Base-by-base conservation (phyloP, 2,797 vertebrate genomes). In the Acrossocheilus fasciatus region DNA sequence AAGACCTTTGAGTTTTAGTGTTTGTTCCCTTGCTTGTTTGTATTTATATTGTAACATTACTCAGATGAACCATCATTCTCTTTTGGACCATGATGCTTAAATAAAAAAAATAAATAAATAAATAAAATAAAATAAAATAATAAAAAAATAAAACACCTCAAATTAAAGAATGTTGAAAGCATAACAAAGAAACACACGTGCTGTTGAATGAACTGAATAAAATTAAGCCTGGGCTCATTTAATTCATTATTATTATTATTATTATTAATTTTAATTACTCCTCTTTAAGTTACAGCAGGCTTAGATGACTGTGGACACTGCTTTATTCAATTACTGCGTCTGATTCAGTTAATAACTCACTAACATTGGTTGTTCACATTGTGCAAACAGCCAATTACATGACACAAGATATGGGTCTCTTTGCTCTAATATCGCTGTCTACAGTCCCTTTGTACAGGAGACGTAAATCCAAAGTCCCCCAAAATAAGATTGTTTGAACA, bases 281-380 rank as follows among this genome's bases (percentile, higher is more conserved):
- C 34, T 74, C 54, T 59, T 23, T n/a, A 81, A 39, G 14, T 34
- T 86, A 14, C 62, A 75, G 69, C 64, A 81, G 72, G 54, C 34
- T 75, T 66, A 47, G 26, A 41, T 8, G 30, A 73, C 39, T 26
- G 18, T 10, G 26, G 39, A 52, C 6, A 45, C 20, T 36, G 45
- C 11, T 54, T 75, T 39, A 85, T 70, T 79, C 39, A 78, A n/a
- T 52, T 41, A 69, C n/a, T 15, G 12, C 1, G 15, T 57, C 68
- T 18, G 6, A 52, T 57, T 69, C 15, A 76, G 4, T 70, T n/a
- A 66, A 64, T 64, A 73, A 73, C 41, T 47, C 54, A 81, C 30
- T 57, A 68, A 34, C 3, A 77, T 41, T 77, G 10, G 20, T 80
- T 75, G 34, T 70, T 50, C 15, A 45, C 26, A 70, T 59, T 54